Conservation (phyloP, 2,888 invertebrate species). For the Chymomyza caudatula region DNA sequence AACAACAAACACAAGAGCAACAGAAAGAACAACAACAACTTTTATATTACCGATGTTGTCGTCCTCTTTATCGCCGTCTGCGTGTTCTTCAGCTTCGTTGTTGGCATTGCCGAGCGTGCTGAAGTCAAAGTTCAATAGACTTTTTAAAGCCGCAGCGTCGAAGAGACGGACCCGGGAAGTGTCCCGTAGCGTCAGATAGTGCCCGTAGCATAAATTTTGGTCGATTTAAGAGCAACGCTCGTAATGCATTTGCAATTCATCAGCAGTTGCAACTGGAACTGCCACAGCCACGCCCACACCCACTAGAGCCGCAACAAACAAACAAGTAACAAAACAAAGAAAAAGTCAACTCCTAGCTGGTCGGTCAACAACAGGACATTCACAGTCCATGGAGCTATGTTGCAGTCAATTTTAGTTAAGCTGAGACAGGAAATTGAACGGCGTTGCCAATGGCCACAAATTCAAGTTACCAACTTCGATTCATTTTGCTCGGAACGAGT, state of each 20-base stretch:
- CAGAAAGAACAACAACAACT: background rate
- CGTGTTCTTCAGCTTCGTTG: background rate
- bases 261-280: background rate
- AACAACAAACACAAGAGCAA: background rate
- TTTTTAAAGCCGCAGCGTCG: background rate
- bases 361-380: background rate
- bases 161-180: background rate
- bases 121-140: slow-evolving; percentile 35
- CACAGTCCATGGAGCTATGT: background rate
- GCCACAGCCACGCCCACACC: background rate
- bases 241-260: background rate
- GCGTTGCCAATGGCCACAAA: background rate
- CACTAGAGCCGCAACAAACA: too few relatives aligned
- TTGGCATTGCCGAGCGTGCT: background rate
- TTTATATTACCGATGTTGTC: background rate
- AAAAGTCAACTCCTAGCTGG: background rate
- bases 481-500: too few relatives aligned
- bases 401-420: background rate
- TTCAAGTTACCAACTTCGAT: background rate
- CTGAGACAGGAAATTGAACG: background rate
- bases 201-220: background rate
- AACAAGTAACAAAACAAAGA: background rate
- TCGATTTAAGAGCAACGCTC: background rate
- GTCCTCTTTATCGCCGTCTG: background rate
- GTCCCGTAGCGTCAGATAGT: background rate